Base-by-base conservation (phyloP, 2,113 vertebrate genomes). In the Psilopogon haemacephalus region DNA sequence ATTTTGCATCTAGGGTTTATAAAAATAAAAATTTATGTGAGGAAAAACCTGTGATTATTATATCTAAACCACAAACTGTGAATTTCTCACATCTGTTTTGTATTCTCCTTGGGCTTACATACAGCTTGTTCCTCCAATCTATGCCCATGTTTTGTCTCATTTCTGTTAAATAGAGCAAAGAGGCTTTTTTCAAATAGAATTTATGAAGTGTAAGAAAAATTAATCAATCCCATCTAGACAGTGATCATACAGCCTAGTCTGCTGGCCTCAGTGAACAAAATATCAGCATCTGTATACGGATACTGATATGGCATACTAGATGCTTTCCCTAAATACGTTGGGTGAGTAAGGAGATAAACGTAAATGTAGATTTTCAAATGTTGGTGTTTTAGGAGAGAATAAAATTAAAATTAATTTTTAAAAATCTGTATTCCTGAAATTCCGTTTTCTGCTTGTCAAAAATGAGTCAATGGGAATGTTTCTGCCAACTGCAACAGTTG, bases 401-500 rank as follows among this genome's bases (percentile, higher is more conserved):
- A 63, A 78, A 67, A n/a, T n/a, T n/a, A n/a, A n/a, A n/a, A n/a
- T n/a, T n/a, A n/a, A n/a, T n/a, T n/a, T n/a, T n/a, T n/a, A n/a
- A n/a, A n/a, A n/a, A n/a, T 46, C 46, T 55, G 14, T 67, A 67
- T 23, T 60, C 42, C 38, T 89, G 60, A 95, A 94, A 93, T 92
- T 90, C 78, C 27, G 7, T 83, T 92, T 96, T 79, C 64, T 89
- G 67, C 44, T 58, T 65, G 27, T 82, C 48, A 88, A 11, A 86
- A 76, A 16, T 40, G 27, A 48, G 73, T 92, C 78, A 37, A 15
- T 68, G 82, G 56, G 44, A 70, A 52, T 2, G 2, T 60, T 85
- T 56, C 71, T 91, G 78, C 52, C 86, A 83, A 71, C 95, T 79
- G 50, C 90, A 94, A 83, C 74, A 84, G 82, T 95, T 94, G 69